Evolutionary conservation across 2,888 invertebrate species (phyloP), one percentile per base, ranked within the genome.

Genomic region (Mamestra brassicae): DNA sequence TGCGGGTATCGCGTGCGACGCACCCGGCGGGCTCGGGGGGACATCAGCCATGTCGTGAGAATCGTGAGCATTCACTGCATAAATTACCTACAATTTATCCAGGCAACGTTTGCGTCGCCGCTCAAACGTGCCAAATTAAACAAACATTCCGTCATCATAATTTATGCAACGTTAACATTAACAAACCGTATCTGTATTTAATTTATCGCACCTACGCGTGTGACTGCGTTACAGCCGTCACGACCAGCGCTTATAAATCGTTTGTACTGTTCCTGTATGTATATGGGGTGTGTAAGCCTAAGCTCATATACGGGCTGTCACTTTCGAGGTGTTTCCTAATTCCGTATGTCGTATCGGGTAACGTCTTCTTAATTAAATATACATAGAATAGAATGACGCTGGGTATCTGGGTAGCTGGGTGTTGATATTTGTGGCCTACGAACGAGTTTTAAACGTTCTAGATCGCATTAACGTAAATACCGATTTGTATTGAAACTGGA

Each of bases 1-100:
- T 95, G 95, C 92, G 84, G 90, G 90, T 85, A 93, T 96, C 93
- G 96, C 96, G 96, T 95, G 81, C 86, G 85, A 84, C 83, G 87
- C 83, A 81, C 86, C 85, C 89, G 89, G 86, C 45, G 6, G 42
- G 45, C 87, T 81, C 85, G 89, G 85, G 88, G 84, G 89, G 90
- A 90, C 92, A 92, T 93, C 92, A 91, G 89, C 88, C 88, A 88
- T 92, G 91, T 93, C 93, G 92, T 93, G 94, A 93, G 92, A 92
- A 90, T 92, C 92, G 92, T 93, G 93, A 93, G 92, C 93, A 90
- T 93, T 93, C 87, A 86, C 91, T 91, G 94, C 93, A 95, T 95
- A 95, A 95, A 96, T 95, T 94, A 95, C 80, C 85, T 81, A 87
- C 81, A 87, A 81, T 92, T 92, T 93, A 93, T 91, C 89, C 89